These are phyloP conservation scores for Notolabrus celidotus DNA, from an alignment of 2,797 vertebrate species.

Conservation along the genomic window DNA sequence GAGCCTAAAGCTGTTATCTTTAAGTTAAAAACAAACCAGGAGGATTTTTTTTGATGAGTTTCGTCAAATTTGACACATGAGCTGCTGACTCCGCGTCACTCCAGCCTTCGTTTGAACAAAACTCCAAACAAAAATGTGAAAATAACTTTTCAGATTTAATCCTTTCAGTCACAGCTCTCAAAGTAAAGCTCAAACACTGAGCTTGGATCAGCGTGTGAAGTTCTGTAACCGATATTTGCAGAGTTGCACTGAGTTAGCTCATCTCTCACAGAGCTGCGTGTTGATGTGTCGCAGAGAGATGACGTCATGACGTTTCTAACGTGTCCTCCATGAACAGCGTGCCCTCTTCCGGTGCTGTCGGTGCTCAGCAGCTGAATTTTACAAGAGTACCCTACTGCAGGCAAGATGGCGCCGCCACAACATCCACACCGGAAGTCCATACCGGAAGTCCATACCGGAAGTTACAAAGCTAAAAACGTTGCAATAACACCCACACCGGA, in stretches of 20 bases:
- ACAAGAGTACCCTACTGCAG: no score
- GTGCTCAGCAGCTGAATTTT: no score
- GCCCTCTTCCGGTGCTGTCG: no score
- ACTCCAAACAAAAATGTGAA: fast-evolving
- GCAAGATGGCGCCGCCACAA: no score
- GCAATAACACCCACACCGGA: no score
- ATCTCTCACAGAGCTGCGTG: slow-evolving; percentile 12
- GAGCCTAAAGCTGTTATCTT: not conserved
- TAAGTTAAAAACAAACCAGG: not conserved
- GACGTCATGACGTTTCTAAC: slow-evolving; percentile 38
- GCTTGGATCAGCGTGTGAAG: not conserved
- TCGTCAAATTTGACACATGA: not conserved
- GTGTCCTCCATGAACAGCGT: fast-evolving
- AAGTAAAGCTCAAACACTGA: fast-evolving
- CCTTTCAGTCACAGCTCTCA: fast-evolving
- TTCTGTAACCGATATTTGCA: not conserved
- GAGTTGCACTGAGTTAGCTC: slow-evolving; percentile 13
- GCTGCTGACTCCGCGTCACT: not conserved
- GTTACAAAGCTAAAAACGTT: no score
- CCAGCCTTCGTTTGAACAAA: not conserved
- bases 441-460: no score
- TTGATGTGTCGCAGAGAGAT: slow-evolving; percentile 57
- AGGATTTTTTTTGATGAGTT: not conserved
- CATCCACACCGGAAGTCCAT: no score
- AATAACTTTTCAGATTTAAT: fast-evolving